These are phyloP conservation scores for Incurvaria masculella DNA, from an alignment of 2,888 invertebrate genomes.

Conservation along the genomic window DNA sequence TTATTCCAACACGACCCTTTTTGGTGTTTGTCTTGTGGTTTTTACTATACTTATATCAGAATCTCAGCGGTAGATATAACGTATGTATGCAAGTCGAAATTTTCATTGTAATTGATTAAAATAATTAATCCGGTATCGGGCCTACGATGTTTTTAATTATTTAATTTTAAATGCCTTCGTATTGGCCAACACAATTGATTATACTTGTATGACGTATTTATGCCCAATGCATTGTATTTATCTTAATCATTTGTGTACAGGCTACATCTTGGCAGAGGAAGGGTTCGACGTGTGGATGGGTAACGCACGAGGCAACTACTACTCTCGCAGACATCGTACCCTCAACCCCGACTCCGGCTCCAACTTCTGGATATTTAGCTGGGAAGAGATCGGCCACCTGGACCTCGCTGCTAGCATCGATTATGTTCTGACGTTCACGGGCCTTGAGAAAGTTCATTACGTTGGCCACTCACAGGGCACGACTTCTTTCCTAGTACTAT, in stretches of 20 bases:
- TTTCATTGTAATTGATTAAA: no score
- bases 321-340: constrained; percentile 60
- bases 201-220: no score
- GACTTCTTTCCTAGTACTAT: constrained; percentile 59
- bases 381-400: constrained; percentile 72
- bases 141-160: no score
- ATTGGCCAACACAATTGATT: no score
- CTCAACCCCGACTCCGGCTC: constrained; percentile 29
- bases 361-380: constrained; percentile 56
- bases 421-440: constrained; percentile 55
- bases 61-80: no score
- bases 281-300: constrained; percentile 84
- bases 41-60: no score
- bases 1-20: no score
- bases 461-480: constrained; percentile 73
- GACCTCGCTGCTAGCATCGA: constrained; percentile 78
- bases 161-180: no score
- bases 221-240: constrained; percentile 12
- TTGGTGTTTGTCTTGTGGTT: no score
- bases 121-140: no score
- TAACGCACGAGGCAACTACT: constrained; percentile 79
- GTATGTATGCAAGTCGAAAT: no score
- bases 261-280: constrained; percentile 63
- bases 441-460: constrained; percentile 59
- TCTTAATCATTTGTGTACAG: constrained; percentile 52